Conservation (phyloP, 2,113 vertebrate genomes). For the Alouatta palliata region DNA sequence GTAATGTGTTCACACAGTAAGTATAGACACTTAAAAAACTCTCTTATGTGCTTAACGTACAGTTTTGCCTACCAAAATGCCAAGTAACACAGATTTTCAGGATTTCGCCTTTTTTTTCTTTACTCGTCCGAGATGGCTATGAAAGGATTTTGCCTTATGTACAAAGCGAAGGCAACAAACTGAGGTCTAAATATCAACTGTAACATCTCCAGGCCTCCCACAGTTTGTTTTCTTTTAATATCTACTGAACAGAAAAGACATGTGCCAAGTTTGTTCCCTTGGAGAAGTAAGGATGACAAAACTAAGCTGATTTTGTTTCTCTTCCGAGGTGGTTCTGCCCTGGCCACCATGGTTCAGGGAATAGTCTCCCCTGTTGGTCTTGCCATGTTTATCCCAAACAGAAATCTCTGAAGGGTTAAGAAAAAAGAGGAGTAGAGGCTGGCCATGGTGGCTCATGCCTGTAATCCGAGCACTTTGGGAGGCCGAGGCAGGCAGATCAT, state of each 20-base stretch:
- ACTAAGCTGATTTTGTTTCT: not conserved
- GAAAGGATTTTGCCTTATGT: not conserved
- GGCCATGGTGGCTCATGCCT: not conserved
- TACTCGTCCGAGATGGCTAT: too few relatives aligned
- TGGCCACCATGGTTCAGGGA: too few relatives aligned
- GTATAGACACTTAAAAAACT: not conserved
- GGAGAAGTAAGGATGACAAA: not conserved
- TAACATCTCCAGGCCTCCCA: not conserved
- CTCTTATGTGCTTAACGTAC: not conserved
- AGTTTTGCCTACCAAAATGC: not conserved
- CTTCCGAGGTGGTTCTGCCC: not conserved
- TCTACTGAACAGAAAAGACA: not conserved
- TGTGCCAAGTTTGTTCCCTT: not conserved
- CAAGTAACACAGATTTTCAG: not conserved
- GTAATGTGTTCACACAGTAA: accelerated
- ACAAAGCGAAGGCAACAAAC: not conserved
- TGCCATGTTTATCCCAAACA: not conserved
- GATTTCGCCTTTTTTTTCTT: not conserved
- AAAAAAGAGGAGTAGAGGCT: not conserved
- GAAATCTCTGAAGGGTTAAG: not conserved
- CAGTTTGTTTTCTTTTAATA: not conserved
- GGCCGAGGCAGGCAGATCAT: not conserved
- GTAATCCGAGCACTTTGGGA: not conserved
- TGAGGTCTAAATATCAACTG: not conserved
- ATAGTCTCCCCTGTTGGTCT: not conserved